phyloP scores from a whole-genome alignment of 53 echinoderm and acorn worm species.

The Apostichopus leukothele region DNA sequence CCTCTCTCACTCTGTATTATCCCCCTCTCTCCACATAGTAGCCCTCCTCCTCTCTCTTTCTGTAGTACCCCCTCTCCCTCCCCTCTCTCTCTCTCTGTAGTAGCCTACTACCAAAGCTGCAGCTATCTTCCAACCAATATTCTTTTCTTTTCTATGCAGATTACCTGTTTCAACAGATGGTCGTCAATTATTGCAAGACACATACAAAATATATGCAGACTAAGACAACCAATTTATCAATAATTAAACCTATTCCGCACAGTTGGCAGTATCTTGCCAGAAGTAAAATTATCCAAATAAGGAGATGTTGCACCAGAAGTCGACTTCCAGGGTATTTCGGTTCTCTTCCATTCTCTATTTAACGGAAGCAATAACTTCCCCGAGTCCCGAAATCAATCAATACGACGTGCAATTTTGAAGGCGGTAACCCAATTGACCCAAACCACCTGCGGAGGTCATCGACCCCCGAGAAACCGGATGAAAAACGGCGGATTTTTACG shows the following conservation, averaged over 20 bases:
- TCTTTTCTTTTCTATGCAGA: no score
- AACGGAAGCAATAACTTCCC: constrained; percentile 14
- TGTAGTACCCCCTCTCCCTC: no score
- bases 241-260: constrained; percentile 5
- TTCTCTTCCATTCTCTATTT: neutral
- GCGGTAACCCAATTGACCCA: constrained; percentile 10
- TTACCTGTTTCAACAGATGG: neutral
- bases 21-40: no score
- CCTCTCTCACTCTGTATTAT: no score
- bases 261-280: neutral
- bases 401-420: neutral
- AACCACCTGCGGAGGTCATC: constrained; percentile 35
- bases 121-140: no score
- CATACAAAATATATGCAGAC: neutral
- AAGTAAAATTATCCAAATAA: neutral
- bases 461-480: neutral
- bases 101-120: no score
- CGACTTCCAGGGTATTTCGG: neutral
- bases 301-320: constrained; percentile 16
- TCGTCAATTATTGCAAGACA: neutral
- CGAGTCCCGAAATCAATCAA: constrained; percentile 22
- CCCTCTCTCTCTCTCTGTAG: no score
- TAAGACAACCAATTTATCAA: neutral
- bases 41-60: no score
- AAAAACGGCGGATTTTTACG: neutral